Conservation (phyloP, 2,797 vertebrate genomes). For the Petrocephalus schoutedeni region DNA sequence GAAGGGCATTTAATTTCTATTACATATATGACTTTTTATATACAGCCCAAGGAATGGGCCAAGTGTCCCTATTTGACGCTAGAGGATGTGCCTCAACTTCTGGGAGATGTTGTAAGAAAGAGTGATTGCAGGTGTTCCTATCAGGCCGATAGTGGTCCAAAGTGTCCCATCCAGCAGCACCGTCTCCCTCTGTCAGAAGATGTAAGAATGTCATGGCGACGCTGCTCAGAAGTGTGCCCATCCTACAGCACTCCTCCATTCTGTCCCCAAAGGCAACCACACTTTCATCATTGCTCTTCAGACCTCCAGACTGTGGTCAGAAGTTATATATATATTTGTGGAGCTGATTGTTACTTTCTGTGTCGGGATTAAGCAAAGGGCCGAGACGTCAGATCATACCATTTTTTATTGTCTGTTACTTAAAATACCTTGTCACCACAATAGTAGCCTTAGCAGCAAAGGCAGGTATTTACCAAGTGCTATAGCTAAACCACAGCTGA, state of each 20-base stretch:
- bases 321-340: background rate
- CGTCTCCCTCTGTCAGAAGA: background rate
- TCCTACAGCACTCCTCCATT: background rate
- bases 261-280: background rate
- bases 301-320: background rate
- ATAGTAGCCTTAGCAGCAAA: background rate
- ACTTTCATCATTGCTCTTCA: background rate
- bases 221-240: background rate
- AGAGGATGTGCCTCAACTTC: background rate
- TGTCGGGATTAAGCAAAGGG: background rate
- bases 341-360: background rate
- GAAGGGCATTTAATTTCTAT: background rate
- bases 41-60: background rate
- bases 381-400: background rate
- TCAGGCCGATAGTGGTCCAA: background rate
- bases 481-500: background rate
- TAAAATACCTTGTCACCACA: background rate
- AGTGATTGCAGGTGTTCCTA: background rate
- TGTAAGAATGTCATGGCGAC: background rate
- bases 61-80: background rate
- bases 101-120: background rate
- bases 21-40: background rate
- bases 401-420: slow-evolving; percentile 5
- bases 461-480: background rate
- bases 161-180: background rate